A percentile compares a stretch with the other conserved stretches of the same genome.
Conservation (phyloP, 1,140 invertebrate species). For the Mamestra configurata region DNA sequence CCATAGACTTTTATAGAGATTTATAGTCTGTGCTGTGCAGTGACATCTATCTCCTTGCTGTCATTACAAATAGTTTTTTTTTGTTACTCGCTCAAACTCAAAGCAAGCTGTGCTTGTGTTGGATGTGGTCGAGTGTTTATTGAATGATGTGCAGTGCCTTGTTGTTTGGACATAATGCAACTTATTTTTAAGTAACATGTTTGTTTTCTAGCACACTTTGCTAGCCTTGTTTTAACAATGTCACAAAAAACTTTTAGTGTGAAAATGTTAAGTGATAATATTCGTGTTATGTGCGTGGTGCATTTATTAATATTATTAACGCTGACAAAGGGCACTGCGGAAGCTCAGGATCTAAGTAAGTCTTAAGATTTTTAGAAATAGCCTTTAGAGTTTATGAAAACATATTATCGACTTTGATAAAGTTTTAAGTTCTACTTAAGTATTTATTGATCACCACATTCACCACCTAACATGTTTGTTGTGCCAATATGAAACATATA, state of each 20-base stretch:
- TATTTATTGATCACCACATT: not conserved
- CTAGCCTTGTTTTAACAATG: conserved; percentile 56
- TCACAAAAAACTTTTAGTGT: conserved; percentile 65
- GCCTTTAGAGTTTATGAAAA: not conserved
- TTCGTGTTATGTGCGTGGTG: conserved; percentile 70
- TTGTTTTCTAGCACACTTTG: conserved; percentile 24
- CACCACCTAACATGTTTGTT: not conserved
- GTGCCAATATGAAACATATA: not conserved
- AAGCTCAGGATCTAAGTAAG: conserved; percentile 78
- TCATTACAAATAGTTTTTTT: conserved; percentile 41
- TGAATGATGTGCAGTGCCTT: conserved; percentile 66
- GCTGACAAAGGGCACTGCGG: conserved; percentile 77
- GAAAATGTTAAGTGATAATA: conserved; percentile 76
- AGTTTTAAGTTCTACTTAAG: not conserved
- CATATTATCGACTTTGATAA: not conserved
- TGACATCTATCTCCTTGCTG: not conserved
- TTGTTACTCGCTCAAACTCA: conserved; percentile 41
- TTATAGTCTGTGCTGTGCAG: not conserved
- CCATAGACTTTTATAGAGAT: not conserved
- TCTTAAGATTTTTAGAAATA: conserved; percentile 47
- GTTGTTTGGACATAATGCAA: conserved; percentile 46
- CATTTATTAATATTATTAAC: conserved; percentile 75
- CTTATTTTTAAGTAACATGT: conserved; percentile 29
- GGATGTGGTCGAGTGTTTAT: conserved; percentile 47
- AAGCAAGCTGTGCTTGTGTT: conserved; percentile 30